Percentiles rank a stretch among this genome's conserved stretches.
Evolutionary conservation across 2,888 invertebrate species (phyloP).

Genomic region (Liodrosophila aerea): DNA sequence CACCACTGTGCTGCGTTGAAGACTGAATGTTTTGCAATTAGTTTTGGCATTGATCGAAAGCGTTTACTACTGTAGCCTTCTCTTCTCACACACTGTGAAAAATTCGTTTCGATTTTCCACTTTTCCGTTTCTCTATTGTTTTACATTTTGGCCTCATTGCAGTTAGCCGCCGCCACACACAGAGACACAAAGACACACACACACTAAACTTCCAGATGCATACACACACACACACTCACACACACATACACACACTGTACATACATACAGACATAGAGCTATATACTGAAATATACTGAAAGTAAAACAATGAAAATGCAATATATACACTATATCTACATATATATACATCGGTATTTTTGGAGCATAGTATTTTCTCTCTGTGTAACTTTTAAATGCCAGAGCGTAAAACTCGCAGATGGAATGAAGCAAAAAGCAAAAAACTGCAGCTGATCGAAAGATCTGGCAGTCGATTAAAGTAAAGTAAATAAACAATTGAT

Average conservation of each 20-base stretch:
- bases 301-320: not conserved
- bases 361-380: slow-evolving; percentile 61
- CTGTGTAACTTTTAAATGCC: slow-evolving; percentile 35
- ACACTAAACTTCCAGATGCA: slow-evolving; percentile 5
- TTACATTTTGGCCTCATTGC: slow-evolving; percentile 40
- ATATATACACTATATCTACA: slow-evolving; percentile 8
- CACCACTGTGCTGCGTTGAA: not conserved
- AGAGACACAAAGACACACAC: slow-evolving; percentile 24
- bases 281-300: slow-evolving; percentile 11
- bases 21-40: slow-evolving; percentile 17
- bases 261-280: slow-evolving; percentile 19
- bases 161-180: slow-evolving; percentile 37
- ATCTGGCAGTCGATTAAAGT: not conserved
- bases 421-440: not conserved
- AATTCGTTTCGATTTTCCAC: slow-evolving; percentile 10
- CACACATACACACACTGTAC: slow-evolving; percentile 32
- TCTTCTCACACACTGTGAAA: not conserved
- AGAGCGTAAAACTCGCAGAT: slow-evolving; percentile 26
- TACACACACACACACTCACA: slow-evolving; percentile 17
- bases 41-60: slow-evolving; percentile 5
- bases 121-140: slow-evolving; percentile 20
- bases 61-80: not conserved
- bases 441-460: slow-evolving; percentile 25
- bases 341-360: slow-evolving; percentile 57
- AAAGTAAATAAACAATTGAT: slow-evolving; percentile 25